Conservation (phyloP, 2,797 vertebrate genomes). For the Pelochelys cantorii region DNA sequence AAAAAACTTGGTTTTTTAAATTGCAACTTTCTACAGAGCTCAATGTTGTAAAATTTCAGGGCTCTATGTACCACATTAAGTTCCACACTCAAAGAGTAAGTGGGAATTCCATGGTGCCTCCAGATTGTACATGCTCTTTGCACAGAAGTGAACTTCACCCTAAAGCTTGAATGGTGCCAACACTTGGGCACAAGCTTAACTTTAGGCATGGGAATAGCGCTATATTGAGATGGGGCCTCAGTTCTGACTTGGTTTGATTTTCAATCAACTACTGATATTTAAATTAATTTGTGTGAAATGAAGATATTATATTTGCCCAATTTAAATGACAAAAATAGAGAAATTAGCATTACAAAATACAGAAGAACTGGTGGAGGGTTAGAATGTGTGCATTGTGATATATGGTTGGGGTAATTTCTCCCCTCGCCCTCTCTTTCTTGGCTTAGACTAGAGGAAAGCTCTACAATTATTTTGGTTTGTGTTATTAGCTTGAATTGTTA, state of each 20-base stretch:
- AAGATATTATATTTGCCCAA: background rate
- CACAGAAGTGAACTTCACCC: background rate
- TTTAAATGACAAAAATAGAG: background rate
- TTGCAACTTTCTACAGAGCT: background rate
- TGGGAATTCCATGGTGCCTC: background rate
- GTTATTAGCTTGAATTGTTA: background rate
- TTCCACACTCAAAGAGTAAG: background rate
- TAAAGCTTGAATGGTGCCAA: fast-evolving
- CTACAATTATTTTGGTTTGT: background rate
- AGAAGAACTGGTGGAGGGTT: background rate
- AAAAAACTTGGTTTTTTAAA: background rate
- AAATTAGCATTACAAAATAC: background rate
- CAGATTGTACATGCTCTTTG: background rate
- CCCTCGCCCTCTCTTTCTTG: background rate
- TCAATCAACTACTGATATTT: background rate
- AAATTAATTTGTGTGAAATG: background rate
- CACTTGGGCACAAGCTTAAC: fast-evolving
- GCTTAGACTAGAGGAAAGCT: background rate
- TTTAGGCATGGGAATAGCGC: background rate
- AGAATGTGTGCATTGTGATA: background rate
- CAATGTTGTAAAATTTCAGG: background rate
- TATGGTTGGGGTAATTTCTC: background rate
- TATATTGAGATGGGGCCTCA: background rate
- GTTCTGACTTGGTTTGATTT: background rate
- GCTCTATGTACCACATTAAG: background rate